Evolutionary conservation across 2,888 invertebrate genomes (phyloP).

Genomic region (Epinotia nisella): DNA sequence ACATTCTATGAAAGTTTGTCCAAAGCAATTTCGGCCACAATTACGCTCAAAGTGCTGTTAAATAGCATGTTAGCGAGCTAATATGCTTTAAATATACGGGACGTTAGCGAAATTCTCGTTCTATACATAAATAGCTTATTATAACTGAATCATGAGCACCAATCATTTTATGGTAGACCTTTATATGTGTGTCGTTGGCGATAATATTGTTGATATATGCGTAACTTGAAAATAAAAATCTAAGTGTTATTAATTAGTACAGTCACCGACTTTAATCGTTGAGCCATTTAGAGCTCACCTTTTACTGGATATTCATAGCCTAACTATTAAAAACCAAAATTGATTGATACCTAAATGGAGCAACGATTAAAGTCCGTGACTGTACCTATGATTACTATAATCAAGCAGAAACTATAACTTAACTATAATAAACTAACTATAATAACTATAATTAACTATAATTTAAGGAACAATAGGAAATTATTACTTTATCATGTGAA

Average conservation of each 20-base stretch:
- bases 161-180: not conserved
- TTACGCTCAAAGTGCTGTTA: slow-evolving; percentile 24
- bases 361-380: no score
- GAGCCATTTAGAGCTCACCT: no score
- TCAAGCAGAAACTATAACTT: no score
- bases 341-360: no score
- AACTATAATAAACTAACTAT: no score
- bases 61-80: slow-evolving; percentile 23
- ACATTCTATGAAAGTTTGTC: slow-evolving; percentile 20
- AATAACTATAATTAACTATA: not conserved
- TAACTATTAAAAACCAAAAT: no score
- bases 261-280: no score
- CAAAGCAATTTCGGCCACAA: slow-evolving; percentile 21
- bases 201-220: not conserved
- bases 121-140: not conserved
- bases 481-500: no score
- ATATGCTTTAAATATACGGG: not conserved
- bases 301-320: no score
- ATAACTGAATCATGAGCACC: not conserved
- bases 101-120: not conserved
- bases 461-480: no score
- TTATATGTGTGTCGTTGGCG: not conserved
- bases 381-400: not conserved
- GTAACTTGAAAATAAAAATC: not conserved
- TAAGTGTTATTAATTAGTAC: not conserved